Percentiles rank a stretch among this genome's conserved stretches.
phyloP scores from a whole-genome alignment of 2,113 vertebrate species.

The Leptocoma aspasia region DNA sequence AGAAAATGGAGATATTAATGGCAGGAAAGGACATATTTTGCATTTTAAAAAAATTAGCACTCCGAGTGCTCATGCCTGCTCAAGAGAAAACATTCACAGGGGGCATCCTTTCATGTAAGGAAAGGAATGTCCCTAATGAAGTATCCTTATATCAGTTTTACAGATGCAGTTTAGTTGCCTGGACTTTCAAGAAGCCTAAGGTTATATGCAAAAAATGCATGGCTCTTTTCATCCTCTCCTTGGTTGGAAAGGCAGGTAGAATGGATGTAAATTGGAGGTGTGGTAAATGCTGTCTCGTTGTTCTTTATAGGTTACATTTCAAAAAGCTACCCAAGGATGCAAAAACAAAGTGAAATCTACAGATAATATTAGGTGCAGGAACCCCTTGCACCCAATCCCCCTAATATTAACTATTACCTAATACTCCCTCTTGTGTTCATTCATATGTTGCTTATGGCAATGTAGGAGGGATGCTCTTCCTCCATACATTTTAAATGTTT shows the following conservation, averaged over 20 bases:
- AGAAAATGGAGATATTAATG: background rate
- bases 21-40: background rate
- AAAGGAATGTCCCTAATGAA: background rate
- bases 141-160: background rate
- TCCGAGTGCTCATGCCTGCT: background rate
- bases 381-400: background rate
- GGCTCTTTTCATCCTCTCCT: background rate
- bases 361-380: background rate
- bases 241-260: background rate
- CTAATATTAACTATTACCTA: background rate
- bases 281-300: background rate
- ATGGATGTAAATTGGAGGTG: background rate
- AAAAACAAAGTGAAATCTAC: background rate
- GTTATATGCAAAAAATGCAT: background rate
- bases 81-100: background rate
- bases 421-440: conserved; percentile 37
- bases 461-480: background rate
- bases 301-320: background rate
- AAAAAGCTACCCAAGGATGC: background rate
- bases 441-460: background rate
- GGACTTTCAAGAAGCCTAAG: background rate
- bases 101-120: background rate
- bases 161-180: background rate
- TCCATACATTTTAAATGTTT: background rate
- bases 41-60: background rate